Conservation (phyloP, 2,797 vertebrate genomes). For the Phylloscopus collybita region DNA sequence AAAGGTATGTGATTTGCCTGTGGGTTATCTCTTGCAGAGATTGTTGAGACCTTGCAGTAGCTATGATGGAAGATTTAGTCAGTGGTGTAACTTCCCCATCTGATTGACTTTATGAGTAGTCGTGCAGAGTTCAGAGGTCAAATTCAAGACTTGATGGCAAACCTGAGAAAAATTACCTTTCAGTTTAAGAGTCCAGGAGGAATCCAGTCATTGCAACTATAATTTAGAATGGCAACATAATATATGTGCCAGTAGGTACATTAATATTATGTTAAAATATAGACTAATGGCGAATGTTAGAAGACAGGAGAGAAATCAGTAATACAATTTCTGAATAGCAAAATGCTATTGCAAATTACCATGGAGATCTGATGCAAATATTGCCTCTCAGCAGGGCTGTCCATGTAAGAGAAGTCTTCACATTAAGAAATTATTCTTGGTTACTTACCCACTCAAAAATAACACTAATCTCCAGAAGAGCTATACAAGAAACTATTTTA, state of each 20-base stretch:
- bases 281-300: not conserved
- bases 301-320: not conserved
- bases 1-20: not conserved
- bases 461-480: not conserved
- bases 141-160: constrained; percentile 7
- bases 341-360: not conserved
- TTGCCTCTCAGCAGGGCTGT: not conserved
- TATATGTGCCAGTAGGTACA: not conserved
- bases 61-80: not conserved
- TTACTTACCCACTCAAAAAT: not conserved
- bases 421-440: not conserved
- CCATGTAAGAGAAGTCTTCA: not conserved
- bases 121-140: constrained; percentile 22
- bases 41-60: not conserved
- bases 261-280: not conserved
- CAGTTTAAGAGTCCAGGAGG: not conserved
- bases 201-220: not conserved
- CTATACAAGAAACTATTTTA: not conserved
- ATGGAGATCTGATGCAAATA: not conserved
- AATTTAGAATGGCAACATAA: not conserved
- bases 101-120: not conserved
- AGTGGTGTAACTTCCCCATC: not conserved
- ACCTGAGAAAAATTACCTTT: constrained; percentile 21
- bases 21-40: not conserved
- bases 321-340: not conserved